phyloP scores from a whole-genome alignment of 1,140 invertebrate species.

The Diploscapter pachys region DNA sequence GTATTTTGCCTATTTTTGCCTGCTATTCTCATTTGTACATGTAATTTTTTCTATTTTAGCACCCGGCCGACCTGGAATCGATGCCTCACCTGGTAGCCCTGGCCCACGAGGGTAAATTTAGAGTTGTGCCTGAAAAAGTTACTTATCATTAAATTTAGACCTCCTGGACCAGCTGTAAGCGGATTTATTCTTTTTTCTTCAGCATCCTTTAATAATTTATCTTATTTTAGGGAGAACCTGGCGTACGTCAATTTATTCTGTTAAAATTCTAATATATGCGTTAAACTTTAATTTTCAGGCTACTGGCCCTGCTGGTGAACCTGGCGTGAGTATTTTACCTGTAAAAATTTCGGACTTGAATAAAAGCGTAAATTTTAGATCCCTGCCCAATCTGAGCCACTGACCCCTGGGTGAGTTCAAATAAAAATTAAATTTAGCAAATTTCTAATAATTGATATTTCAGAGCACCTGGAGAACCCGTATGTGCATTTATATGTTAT shows the following conservation, averaged over 20 bases:
- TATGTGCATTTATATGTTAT: slow-evolving; percentile 41
- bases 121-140: too few species aligned
- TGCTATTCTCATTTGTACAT: too few species aligned
- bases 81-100: slow-evolving; percentile 37
- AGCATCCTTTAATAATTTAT: slow-evolving; percentile 14
- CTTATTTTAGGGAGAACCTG: background rate
- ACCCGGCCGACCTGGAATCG: slow-evolving; percentile 39
- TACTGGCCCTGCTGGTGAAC: slow-evolving; percentile 35
- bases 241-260: background rate
- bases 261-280: background rate
- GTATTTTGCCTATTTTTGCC: background rate
- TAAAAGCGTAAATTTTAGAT: slow-evolving; percentile 20
- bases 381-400: slow-evolving; percentile 50
- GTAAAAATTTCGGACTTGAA: too few species aligned
- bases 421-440: too few species aligned
- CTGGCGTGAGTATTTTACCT: background rate
- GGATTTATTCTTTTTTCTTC: slow-evolving; percentile 36
- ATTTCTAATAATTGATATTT: too few species aligned
- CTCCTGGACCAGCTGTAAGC: slow-evolving; percentile 38
- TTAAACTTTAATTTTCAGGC: slow-evolving; percentile 12
- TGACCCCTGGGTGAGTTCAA: slow-evolving; percentile 41
- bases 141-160: background rate
- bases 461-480: slow-evolving; percentile 52
- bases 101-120: slow-evolving; percentile 28
- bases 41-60: too few species aligned